phyloP scores from a whole-genome alignment of 1,140 invertebrate species.

The Drosophila bifasciata region DNA sequence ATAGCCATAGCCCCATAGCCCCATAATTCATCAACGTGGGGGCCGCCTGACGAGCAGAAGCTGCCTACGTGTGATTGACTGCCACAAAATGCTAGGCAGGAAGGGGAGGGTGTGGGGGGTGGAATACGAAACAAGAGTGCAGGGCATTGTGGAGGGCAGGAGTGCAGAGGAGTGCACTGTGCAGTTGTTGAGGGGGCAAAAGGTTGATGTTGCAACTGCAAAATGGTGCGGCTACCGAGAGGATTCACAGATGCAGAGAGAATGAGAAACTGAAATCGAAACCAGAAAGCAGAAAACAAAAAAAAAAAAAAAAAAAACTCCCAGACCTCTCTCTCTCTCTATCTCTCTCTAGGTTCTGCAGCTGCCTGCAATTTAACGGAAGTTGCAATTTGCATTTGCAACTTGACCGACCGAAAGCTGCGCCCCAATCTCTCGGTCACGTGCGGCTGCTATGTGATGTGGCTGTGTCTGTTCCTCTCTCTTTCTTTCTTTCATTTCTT shows the following conservation, averaged over 20 bases:
- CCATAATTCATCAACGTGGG: conserved; percentile 49
- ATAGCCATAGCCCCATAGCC: too few species aligned
- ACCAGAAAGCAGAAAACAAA: conserved; percentile 29
- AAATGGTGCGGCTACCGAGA: conserved; percentile 14
- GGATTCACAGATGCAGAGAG: neutral
- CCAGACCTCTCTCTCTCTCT: conserved; percentile 16
- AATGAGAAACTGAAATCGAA: conserved; percentile 28
- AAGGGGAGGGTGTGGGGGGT: neutral
- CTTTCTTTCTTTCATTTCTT: neutral
- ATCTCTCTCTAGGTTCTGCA: neutral
- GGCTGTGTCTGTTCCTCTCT: conserved; percentile 4
- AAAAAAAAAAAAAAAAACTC: too few species aligned
- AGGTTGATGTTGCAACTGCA: conserved; percentile 38
- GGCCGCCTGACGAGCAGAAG: conserved; percentile 41
- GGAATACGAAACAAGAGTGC: too few species aligned
- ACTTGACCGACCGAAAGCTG: conserved; percentile 73
- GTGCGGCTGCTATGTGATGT: conserved; percentile 45
- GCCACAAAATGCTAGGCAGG: neutral
- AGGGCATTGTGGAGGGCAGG: conserved; percentile 3
- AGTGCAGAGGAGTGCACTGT: neutral
- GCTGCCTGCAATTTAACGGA: conserved; percentile 69
- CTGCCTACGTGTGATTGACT: conserved; percentile 71
- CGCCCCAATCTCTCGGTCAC: conserved; percentile 50
- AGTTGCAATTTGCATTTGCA: conserved; percentile 80
- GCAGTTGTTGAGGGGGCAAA: conserved; percentile 6